Percentiles rank a stretch among this genome's conserved stretches.
These are phyloP conservation scores for Holotrichia oblita DNA, from an alignment of 1,140 invertebrate species.

Conservation along the genomic window DNA sequence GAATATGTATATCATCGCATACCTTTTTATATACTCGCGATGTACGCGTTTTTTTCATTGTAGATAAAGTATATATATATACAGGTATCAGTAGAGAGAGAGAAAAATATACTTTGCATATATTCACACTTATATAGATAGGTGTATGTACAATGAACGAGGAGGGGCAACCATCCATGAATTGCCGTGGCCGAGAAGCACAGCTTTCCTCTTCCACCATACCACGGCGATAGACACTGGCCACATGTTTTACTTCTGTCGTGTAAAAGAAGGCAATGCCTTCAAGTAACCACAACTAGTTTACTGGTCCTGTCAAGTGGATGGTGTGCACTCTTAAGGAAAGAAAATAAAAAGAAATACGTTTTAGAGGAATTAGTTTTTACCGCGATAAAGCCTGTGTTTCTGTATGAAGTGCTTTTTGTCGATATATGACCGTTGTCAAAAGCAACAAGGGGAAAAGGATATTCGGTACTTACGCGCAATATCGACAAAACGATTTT, in stretches of 20 bases:
- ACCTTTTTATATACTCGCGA: no score
- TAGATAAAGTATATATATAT: neutral
- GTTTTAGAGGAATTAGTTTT: neutral
- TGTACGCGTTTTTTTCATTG: no score
- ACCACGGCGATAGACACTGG: neutral
- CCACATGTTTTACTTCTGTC: constrained; percentile 34
- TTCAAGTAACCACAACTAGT: constrained; percentile 41
- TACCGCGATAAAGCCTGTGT: neutral
- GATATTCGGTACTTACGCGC: no score
- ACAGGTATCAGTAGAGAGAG: neutral
- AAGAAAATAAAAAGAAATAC: neutral
- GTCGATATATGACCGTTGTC: no score
- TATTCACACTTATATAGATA: neutral
- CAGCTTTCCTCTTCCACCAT: neutral
- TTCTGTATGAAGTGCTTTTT: no score
- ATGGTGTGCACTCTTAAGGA: neutral
- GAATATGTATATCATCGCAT: neutral
- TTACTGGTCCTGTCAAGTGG: constrained; percentile 33
- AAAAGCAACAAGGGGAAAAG: no score
- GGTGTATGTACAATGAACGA: constrained; percentile 22
- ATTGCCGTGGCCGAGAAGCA: neutral
- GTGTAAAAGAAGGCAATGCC: constrained; percentile 38
- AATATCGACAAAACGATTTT: no score
- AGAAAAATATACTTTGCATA: no score
- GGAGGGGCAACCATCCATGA: constrained; percentile 28